Evolutionary conservation across 2,113 vertebrate genomes (phyloP).

Genomic region (Misgurnus mizolepis): DNA sequence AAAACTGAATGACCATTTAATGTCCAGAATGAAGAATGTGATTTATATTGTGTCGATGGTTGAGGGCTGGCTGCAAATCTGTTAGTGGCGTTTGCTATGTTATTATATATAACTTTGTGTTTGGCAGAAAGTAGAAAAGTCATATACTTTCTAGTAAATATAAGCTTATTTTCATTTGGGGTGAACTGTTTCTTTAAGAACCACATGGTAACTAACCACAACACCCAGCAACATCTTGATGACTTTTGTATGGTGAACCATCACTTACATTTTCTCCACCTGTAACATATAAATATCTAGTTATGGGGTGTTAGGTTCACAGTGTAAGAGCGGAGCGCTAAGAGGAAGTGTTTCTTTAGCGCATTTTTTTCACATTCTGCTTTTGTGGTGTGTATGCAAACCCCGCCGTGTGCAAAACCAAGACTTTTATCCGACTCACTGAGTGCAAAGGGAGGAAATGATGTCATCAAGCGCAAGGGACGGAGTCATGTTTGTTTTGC

Average conservation of each 20-base stretch:
- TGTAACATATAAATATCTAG: neutral
- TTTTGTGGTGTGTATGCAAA: slow-evolving; percentile 39
- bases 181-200: neutral
- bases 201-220: neutral
- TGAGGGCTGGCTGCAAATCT: no score
- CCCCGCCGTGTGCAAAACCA: slow-evolving; percentile 20
- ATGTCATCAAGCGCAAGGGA: slow-evolving; percentile 49
- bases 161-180: no score
- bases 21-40: neutral
- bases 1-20: neutral
- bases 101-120: no score
- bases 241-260: slow-evolving; percentile 3
- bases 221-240: neutral
- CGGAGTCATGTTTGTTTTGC: slow-evolving; percentile 53
- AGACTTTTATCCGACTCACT: slow-evolving; percentile 55
- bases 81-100: no score
- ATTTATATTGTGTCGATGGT: no score
- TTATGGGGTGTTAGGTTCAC: neutral
- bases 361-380: neutral
- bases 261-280: neutral
- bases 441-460: slow-evolving; percentile 54
- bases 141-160: no score
- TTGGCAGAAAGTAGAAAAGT: no score
- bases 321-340: neutral
- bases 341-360: neutral